Evolutionary conservation across 1,140 invertebrate genomes (phyloP).

Genomic region (Planococcus citri): DNA sequence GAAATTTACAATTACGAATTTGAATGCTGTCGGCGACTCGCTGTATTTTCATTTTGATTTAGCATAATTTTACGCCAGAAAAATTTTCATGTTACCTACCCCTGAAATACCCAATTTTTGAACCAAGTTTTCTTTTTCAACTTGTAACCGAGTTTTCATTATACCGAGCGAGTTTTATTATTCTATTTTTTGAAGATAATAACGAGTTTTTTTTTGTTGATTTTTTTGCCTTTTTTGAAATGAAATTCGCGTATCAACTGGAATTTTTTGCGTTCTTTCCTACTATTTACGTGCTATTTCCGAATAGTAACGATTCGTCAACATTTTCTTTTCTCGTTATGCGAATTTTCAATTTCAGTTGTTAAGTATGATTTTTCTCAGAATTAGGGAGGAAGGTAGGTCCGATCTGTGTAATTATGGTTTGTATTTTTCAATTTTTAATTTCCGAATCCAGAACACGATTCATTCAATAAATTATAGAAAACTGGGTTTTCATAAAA

Average conservation of each 20-base stretch:
- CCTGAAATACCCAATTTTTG: not conserved
- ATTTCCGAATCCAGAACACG: too few species aligned
- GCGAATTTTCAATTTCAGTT: too few species aligned
- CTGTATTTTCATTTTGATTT: not conserved
- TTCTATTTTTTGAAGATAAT: slow-evolving; percentile 4
- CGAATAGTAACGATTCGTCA: too few species aligned
- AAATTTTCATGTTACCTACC: not conserved
- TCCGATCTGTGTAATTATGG: too few species aligned
- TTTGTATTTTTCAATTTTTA: too few species aligned
- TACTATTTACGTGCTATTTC: not conserved
- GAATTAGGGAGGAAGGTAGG: too few species aligned
- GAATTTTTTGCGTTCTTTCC: not conserved
- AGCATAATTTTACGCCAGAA: not conserved
- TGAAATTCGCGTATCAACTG: not conserved
- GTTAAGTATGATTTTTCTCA: too few species aligned
- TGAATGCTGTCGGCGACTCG: not conserved
- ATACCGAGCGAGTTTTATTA: not conserved
- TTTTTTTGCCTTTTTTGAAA: not conserved
- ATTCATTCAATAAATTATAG: too few species aligned
- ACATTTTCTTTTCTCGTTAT: too few species aligned
- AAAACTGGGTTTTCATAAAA: too few species aligned
- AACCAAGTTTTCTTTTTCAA: not conserved
- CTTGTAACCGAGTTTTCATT: slow-evolving; percentile 2
- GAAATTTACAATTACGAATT: not conserved
- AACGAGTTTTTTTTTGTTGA: not conserved